Evolutionary conservation across 53 echinoderm and acorn worm genomes (phyloP).

Genomic region (Hippasteria phrygiana): DNA sequence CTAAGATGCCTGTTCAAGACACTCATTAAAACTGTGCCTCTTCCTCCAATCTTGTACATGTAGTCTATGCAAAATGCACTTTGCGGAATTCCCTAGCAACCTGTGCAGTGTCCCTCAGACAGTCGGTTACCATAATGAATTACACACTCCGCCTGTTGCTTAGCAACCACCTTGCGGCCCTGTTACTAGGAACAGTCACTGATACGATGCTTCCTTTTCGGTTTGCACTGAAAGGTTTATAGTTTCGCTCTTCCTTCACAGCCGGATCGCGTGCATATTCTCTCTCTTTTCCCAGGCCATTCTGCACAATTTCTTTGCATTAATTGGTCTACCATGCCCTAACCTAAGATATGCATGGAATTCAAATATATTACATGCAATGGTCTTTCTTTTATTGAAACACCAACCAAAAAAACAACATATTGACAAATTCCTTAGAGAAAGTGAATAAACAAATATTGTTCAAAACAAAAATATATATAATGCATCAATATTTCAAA

Average conservation of each 20-base stretch:
- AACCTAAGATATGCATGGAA: not conserved
- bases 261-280: too few species aligned
- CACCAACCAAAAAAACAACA: not conserved
- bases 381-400: too few species aligned
- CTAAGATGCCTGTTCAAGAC: too few species aligned
- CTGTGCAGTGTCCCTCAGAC: not conserved
- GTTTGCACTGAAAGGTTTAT: not conserved
- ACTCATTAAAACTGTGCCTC: too few species aligned
- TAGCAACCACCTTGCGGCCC: conserved; percentile 38
- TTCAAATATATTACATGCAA: too few species aligned
- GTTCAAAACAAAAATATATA: conserved; percentile 60
- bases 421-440: conserved; percentile 19
- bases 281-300: not conserved
- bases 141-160: conserved; percentile 37
- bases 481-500: conserved; percentile 60
- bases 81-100: not conserved
- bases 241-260: not conserved
- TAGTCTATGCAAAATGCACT: not conserved
- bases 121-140: conserved; percentile 30
- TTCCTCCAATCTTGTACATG: not conserved
- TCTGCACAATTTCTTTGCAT: not conserved
- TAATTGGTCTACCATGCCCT: not conserved
- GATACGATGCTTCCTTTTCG: conserved; percentile 53
- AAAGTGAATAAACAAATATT: conserved; percentile 52
- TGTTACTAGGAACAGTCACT: conserved; percentile 41